These are phyloP conservation scores for Drosophila histrio DNA, from an alignment of 2,888 invertebrate genomes.

Conservation along the genomic window DNA sequence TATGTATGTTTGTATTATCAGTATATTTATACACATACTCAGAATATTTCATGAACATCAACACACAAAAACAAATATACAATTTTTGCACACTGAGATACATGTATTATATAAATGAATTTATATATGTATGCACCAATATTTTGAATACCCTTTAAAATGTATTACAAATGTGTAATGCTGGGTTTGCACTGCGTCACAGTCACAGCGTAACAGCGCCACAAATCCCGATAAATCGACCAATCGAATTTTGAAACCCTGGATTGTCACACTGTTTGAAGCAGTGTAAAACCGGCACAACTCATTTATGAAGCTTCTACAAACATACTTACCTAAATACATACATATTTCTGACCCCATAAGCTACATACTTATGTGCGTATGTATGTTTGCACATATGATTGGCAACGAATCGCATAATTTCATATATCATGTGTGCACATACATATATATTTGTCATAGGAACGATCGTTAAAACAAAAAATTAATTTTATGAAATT, in stretches of 20 bases:
- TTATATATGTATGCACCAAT: background rate
- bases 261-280: no score
- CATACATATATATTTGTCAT: background rate
- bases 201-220: no score
- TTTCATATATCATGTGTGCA: background rate
- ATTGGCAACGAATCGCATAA: background rate
- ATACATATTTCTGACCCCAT: background rate
- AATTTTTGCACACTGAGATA: background rate
- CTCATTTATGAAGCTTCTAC: background rate
- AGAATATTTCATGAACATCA: slow-evolving; percentile 9
- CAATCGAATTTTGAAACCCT: no score
- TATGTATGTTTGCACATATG: background rate
- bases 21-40: slow-evolving; percentile 2
- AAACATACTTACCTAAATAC: background rate
- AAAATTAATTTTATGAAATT: background rate
- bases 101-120: slow-evolving; percentile 1
- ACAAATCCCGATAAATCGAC: no score
- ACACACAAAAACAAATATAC: slow-evolving; percentile 2
- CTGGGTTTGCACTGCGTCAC: no score
- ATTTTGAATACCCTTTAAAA: background rate
- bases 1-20: background rate
- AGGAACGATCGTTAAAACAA: slow-evolving; percentile 6
- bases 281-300: no score
- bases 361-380: background rate
- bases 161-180: background rate